Conservation (phyloP, 1,140 invertebrate genomes). For the Drosophila nasuta region DNA sequence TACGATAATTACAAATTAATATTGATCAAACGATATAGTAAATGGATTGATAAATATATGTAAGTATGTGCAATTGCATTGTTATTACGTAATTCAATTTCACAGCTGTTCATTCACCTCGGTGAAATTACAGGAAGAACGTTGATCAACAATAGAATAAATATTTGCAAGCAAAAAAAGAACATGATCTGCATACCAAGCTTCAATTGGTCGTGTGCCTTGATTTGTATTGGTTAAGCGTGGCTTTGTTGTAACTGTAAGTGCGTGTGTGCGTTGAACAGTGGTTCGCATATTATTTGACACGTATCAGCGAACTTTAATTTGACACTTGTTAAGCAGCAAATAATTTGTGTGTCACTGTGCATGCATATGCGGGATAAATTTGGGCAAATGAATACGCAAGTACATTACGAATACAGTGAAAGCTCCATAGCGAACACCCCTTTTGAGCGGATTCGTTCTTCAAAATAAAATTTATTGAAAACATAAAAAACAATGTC, state of each 20-base stretch:
- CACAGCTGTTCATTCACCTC: neutral
- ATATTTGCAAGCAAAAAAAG: slow-evolving; percentile 3
- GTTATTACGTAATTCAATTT: neutral
- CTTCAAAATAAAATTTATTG: too few species aligned
- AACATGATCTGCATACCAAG: slow-evolving; percentile 10
- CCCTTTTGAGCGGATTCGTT: too few species aligned
- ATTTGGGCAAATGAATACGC: slow-evolving; percentile 23
- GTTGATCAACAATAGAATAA: neutral
- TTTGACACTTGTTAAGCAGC: too few species aligned
- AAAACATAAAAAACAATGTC: too few species aligned
- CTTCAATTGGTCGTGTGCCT: slow-evolving; percentile 16
- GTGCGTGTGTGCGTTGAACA: too few species aligned
- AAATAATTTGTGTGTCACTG: too few species aligned
- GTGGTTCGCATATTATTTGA: too few species aligned
- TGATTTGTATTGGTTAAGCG: slow-evolving; percentile 22
- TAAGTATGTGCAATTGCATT: neutral
- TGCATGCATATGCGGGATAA: neutral
- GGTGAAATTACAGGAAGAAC: slow-evolving; percentile 3
- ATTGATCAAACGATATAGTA: neutral
- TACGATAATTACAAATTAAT: neutral
- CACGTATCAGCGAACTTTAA: too few species aligned
- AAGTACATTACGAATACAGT: slow-evolving; percentile 7
- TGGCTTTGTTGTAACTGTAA: slow-evolving; percentile 7
- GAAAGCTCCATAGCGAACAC: too few species aligned
- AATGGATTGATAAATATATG: neutral